Conservation (phyloP, 2,797 vertebrate genomes). For the Melanotaenia boesemani region DNA sequence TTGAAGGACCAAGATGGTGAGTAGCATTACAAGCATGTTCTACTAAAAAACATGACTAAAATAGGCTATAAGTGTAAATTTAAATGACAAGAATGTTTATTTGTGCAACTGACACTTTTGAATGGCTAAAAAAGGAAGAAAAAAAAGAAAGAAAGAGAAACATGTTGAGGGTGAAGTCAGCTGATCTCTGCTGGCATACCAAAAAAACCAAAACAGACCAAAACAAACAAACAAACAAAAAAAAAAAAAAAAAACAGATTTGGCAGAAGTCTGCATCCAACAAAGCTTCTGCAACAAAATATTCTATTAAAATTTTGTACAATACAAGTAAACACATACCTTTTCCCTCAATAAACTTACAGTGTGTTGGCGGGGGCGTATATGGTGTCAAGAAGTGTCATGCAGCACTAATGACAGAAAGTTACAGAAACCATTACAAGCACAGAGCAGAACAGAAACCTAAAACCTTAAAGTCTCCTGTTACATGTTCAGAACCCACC, state of each 20-base stretch:
- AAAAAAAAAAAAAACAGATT: neutral
- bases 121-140: too few relatives aligned
- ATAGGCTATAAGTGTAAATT: too few relatives aligned
- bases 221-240: too few relatives aligned
- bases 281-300: neutral
- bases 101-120: too few relatives aligned
- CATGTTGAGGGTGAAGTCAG: neutral
- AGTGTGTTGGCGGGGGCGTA: neutral
- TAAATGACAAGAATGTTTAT: too few relatives aligned
- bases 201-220: neutral
- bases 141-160: neutral
- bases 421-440: constrained; percentile 39
- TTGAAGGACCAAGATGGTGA: too few relatives aligned
- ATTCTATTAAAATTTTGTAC: neutral
- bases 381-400: neutral
- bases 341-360: neutral
- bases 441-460: constrained; percentile 43
- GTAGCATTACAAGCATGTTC: too few relatives aligned
- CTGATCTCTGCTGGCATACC: neutral
- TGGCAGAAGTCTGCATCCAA: neutral
- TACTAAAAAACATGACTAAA: too few relatives aligned
- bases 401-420: constrained; percentile 30
- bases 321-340: neutral
- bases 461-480: constrained; percentile 42
- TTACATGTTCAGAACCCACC: constrained; percentile 58